phyloP scores from a whole-genome alignment of 2,888 invertebrate species.

The Tachina lurida region DNA sequence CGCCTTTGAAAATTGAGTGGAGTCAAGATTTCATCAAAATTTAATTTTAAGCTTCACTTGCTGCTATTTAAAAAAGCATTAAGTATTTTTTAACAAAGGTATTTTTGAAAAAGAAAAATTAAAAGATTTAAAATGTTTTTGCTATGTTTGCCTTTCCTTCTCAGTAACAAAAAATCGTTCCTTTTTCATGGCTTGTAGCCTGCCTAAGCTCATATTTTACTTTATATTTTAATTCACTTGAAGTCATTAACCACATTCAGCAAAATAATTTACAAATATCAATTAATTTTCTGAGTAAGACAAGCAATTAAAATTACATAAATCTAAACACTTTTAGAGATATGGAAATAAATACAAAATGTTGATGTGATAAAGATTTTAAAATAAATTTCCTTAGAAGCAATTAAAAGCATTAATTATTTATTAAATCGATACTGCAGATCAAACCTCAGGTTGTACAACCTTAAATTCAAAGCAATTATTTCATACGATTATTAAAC shows the following conservation, averaged over 20 bases:
- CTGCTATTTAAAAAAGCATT: too few relatives aligned
- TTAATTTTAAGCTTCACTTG: too few relatives aligned
- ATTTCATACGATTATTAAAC: conserved; percentile 2
- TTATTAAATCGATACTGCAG: neutral
- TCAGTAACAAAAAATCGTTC: too few relatives aligned
- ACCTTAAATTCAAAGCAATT: conserved; percentile 10
- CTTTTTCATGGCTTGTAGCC: too few relatives aligned
- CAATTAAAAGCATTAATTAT: conserved; percentile 22
- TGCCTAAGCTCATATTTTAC: too few relatives aligned
- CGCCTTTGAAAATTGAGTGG: too few relatives aligned
- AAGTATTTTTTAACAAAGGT: too few relatives aligned
- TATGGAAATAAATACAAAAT: neutral
- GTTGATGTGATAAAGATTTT: conserved; percentile 32
- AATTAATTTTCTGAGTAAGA: neutral
- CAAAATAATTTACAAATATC: neutral
- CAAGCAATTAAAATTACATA: neutral
- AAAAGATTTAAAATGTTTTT: too few relatives aligned
- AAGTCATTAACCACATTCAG: neutral
- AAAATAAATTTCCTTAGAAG: neutral
- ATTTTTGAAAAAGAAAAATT: too few relatives aligned
- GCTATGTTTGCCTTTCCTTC: too few relatives aligned
- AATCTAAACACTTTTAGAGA: neutral
- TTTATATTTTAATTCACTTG: too few relatives aligned
- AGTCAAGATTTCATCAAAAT: too few relatives aligned
- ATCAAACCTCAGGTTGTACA: conserved; percentile 8